Percentiles rank a stretch among this genome's conserved stretches.
Evolutionary conservation across 2,113 vertebrate genomes (phyloP).

Genomic region (Thalassoma bifasciatum): DNA sequence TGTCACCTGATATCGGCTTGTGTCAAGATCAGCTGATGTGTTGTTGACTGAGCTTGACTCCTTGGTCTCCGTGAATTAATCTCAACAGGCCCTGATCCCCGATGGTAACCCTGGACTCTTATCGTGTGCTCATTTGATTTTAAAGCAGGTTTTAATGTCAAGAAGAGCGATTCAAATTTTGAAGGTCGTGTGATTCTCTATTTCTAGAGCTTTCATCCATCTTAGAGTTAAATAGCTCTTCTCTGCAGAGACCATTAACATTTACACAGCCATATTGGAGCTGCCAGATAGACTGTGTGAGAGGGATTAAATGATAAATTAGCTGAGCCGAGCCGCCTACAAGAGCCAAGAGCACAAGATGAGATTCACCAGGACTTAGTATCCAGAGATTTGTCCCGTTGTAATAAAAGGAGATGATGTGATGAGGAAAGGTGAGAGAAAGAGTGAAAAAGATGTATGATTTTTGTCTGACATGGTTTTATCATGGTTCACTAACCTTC

Average conservation of each 20-base stretch:
- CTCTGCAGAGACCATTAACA: conserved; percentile 38
- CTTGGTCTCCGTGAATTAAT: no score
- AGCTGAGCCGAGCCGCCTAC: not conserved
- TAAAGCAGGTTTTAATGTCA: not conserved
- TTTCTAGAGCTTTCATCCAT: conserved; percentile 42
- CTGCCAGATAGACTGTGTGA: conserved; percentile 26
- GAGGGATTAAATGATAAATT: conserved; percentile 27
- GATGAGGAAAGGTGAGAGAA: no score
- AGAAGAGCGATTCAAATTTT: not conserved
- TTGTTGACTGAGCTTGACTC: no score
- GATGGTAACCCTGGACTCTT: no score
- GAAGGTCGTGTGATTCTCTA: not conserved
- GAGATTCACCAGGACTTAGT: conserved; percentile 3
- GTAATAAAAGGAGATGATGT: no score
- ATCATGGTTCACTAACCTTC: no score
- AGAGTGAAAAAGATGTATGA: no score
- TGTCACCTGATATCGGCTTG: no score
- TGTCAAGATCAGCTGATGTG: no score
- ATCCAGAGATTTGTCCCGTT: not conserved
- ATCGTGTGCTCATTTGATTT: no score
- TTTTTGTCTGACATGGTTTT: not conserved
- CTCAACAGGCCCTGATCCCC: no score
- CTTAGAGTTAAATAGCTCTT: conserved; percentile 37
- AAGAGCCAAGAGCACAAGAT: not conserved
- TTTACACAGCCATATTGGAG: conserved; percentile 43